phyloP scores from a whole-genome alignment of 2,797 vertebrate species.

The Hydrolagus colliei region DNA sequence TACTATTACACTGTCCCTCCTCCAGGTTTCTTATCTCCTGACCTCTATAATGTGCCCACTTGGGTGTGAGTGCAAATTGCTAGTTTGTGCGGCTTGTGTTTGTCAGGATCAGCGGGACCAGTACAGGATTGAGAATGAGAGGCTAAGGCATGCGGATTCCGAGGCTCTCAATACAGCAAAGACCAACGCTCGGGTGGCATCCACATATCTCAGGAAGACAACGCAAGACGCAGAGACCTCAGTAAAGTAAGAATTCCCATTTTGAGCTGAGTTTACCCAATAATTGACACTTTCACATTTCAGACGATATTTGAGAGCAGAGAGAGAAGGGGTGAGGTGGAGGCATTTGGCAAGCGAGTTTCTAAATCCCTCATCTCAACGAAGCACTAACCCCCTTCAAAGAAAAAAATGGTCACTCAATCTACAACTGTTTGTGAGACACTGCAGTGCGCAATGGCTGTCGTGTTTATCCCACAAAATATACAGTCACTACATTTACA shows the following conservation, averaged over 20 bases:
- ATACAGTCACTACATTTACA: no score
- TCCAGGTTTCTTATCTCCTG: no score
- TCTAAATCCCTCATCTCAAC: no score
- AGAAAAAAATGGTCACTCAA: no score
- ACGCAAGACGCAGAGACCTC: slow-evolving; percentile 61
- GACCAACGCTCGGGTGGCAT: slow-evolving; percentile 66
- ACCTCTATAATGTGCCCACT: background rate
- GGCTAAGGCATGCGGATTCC: slow-evolving; percentile 56
- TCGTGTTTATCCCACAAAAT: no score
- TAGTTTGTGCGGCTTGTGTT: background rate
- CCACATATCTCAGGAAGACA: slow-evolving; percentile 65
- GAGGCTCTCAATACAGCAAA: slow-evolving; percentile 59
- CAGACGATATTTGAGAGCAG: background rate
- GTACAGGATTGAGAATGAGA: slow-evolving; percentile 55
- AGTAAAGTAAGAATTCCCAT: slow-evolving; percentile 59
- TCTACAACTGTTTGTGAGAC: no score
- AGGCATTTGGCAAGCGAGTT: no score
- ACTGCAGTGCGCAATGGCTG: no score
- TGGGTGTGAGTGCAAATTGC: background rate
- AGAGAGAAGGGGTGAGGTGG: background rate
- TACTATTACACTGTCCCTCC: no score
- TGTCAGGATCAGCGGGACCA: slow-evolving; percentile 57
- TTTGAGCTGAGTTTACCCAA: no score
- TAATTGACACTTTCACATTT: background rate
- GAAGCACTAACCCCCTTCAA: no score